phyloP scores from a whole-genome alignment of 2,113 vertebrate genomes.

The Fregata magnificens region DNA sequence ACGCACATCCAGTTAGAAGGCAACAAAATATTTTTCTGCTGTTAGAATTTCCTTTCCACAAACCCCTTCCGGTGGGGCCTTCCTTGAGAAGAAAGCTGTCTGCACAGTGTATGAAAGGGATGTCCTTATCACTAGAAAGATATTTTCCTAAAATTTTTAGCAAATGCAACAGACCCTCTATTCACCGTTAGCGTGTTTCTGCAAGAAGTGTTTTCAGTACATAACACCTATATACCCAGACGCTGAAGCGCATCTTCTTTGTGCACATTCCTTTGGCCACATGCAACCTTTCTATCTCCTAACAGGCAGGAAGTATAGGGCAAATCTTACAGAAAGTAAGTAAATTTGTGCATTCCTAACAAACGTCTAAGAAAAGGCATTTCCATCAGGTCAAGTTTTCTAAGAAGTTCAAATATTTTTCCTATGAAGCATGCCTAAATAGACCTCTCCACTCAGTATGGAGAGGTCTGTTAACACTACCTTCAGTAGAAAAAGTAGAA shows the following conservation, averaged over 20 bases:
- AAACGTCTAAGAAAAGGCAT: background rate
- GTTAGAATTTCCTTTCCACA: background rate
- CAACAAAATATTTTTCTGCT: background rate
- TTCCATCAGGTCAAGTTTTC: background rate
- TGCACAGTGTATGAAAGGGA: background rate
- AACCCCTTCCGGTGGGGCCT: background rate
- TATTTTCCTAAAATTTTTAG: background rate
- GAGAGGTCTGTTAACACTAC: background rate
- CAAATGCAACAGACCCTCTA: background rate
- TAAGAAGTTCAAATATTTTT: background rate
- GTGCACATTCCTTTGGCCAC: background rate
- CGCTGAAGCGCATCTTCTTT: background rate
- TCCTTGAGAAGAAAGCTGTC: background rate
- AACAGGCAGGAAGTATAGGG: background rate
- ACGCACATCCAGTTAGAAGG: background rate
- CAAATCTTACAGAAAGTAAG: background rate
- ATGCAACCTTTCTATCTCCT: background rate
- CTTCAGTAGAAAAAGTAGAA: background rate
- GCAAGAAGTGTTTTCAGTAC: background rate
- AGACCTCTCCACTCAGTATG: background rate
- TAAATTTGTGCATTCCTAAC: background rate
- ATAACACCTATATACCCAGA: background rate
- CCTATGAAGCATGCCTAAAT: background rate
- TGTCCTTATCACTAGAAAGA: background rate
- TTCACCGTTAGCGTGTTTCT: background rate